phyloP scores from a whole-genome alignment of 2,797 vertebrate species.

The Sus cebifrons region DNA sequence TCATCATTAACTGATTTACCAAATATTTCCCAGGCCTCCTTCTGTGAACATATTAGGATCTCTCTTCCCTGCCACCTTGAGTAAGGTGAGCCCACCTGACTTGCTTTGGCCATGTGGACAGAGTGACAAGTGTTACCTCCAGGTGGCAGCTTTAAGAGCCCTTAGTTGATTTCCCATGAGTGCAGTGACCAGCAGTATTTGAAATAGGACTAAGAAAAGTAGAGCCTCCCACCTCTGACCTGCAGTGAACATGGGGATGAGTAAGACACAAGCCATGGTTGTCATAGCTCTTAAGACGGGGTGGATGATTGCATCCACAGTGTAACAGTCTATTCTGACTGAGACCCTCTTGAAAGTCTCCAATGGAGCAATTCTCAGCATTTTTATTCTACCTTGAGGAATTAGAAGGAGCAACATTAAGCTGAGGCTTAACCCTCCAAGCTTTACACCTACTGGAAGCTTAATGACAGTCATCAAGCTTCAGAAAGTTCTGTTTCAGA shows the following conservation, averaged over 20 bases:
- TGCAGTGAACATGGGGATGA: background rate
- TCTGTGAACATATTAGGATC: background rate
- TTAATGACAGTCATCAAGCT: background rate
- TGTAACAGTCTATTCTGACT: background rate
- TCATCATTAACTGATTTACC: background rate
- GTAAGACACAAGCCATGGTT: background rate
- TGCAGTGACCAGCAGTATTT: background rate
- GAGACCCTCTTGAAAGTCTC: background rate
- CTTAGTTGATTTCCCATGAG: background rate
- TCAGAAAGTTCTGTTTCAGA: conserved; percentile 7
- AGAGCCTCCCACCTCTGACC: background rate
- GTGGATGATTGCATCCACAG: background rate
- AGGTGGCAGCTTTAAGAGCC: background rate
- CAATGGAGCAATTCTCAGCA: background rate
- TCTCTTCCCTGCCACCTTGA: background rate
- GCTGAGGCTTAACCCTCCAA: background rate
- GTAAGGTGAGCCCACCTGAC: background rate
- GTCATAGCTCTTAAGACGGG: background rate
- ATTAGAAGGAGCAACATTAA: conserved; percentile 36
- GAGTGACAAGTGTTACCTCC: background rate
- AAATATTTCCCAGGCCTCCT: background rate
- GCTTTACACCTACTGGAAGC: background rate
- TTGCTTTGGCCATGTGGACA: background rate
- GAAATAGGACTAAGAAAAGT: background rate
- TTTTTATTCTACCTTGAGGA: background rate